These are phyloP conservation scores for Polylopha cassiicola DNA, from an alignment of 2,888 invertebrate genomes.

Conservation along the genomic window DNA sequence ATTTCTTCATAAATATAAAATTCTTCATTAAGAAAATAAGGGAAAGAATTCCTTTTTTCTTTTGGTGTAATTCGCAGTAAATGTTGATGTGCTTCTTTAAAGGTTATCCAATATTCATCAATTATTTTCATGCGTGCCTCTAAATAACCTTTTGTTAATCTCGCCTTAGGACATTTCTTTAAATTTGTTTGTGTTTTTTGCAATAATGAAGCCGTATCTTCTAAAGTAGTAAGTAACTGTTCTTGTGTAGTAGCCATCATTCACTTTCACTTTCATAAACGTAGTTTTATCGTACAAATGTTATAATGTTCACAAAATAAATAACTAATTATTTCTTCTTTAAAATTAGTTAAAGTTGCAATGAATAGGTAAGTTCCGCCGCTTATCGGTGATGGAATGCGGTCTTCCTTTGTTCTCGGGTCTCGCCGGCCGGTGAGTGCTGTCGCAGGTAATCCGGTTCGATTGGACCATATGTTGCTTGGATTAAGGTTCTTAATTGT, in stretches of 20 bases:
- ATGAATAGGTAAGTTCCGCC: neutral
- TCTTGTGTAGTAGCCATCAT: constrained; percentile 1
- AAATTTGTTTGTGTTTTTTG: constrained; percentile 16
- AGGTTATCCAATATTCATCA: constrained; percentile 22
- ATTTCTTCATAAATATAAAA: constrained; percentile 18
- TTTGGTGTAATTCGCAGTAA: constrained; percentile 22
- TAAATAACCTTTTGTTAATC: constrained; percentile 23
- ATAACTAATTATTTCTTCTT: neutral
- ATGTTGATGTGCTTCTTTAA: constrained; percentile 17
- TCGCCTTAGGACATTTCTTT: constrained; percentile 18
- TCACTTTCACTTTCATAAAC: neutral
- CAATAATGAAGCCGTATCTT: constrained; percentile 15
- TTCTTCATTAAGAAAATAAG: constrained; percentile 25
- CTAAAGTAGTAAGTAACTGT: neutral
- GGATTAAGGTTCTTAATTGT: neutral
- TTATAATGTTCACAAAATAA: neutral
- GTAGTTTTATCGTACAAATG: neutral
- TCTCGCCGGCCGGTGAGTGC: neutral
- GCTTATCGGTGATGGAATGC: constrained; percentile 1
- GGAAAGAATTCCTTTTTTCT: constrained; percentile 18
- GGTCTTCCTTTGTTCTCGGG: constrained; percentile 1
- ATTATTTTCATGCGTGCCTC: constrained; percentile 21
- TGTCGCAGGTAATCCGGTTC: neutral
- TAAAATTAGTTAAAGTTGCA: neutral
- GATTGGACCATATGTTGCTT: constrained; percentile 2